Base-by-base conservation (phyloP, 2,113 vertebrate genomes). In the Anser brachyrhynchus region DNA sequence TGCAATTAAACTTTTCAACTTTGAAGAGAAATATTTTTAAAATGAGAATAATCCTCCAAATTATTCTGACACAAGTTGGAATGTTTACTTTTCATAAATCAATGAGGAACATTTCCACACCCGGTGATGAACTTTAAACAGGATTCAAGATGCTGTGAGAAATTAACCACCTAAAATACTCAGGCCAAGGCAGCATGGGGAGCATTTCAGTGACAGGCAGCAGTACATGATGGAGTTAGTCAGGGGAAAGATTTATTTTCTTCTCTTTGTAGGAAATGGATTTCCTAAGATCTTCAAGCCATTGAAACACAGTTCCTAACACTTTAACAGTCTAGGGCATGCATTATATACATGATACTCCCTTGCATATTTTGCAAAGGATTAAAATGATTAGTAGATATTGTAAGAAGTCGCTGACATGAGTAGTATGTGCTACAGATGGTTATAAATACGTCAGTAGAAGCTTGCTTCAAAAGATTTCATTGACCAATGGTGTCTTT, bases 1-100 rank as follows among this genome's bases (percentile, higher is more conserved):
- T 87, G 44, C 87, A 91, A 69, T 84, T 95, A 87, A 97, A 95
- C 89, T 88, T 96, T 76, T 89, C 80, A 96, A 43, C 74, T 93
- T 86, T 33, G 39, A 94, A 94, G 79, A 79, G 28, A 89, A 93
- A 76, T 51, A 20, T 55, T 86, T 65, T 52, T 2, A n/a, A 80
- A 84, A 54, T 1, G 1, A 86, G 89, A 70, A 59, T 25, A 80
- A 80, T 71, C 72, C 39, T 95, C 59, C 2, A 11, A 87, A 79
- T 39, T 91, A 73, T 77, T 94, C 80, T 81, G 67, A 87, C 80
- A 88, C 52, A 5, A 89, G 67, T 23, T 44, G 49, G 85, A 39
- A 35, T 82, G 39, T 89, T 96, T 93, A 10, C 58, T 86, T 94
- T 4, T 16, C 17, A 7, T 91, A 79, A 87, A 86, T 91, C 70